These are phyloP conservation scores for Pachycephus smyrnensis DNA, from an alignment of 2,888 invertebrate genomes.

Conservation along the genomic window DNA sequence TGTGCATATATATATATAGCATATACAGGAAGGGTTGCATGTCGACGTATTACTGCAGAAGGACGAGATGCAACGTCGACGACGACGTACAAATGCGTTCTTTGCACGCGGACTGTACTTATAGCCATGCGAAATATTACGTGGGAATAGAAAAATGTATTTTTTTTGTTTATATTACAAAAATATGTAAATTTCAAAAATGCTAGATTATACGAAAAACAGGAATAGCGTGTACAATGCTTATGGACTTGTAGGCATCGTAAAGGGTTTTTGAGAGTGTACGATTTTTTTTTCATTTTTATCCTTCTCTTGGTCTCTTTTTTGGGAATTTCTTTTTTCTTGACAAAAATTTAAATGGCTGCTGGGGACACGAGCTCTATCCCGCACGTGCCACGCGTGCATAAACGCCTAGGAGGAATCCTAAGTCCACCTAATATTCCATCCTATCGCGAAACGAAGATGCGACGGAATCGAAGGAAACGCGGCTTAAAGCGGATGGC, in stretches of 20 bases:
- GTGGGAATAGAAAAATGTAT: background rate
- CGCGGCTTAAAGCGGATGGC: slow-evolving; percentile 5
- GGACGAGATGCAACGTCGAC: background rate
- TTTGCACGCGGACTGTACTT: background rate
- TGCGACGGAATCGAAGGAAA: slow-evolving; percentile 1
- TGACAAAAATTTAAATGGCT: background rate
- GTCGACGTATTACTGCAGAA: background rate
- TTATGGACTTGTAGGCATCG: background rate
- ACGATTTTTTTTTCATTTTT: background rate
- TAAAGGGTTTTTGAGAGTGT: background rate
- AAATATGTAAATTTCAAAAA: background rate
- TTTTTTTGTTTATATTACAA: background rate
- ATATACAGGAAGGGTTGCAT: background rate
- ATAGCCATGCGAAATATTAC: background rate
- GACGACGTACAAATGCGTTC: background rate
- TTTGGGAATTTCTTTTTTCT: background rate
- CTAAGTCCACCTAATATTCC: background rate
- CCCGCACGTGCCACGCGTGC: background rate
- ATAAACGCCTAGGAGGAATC: background rate
- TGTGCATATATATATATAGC: background rate
- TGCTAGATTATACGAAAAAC: background rate
- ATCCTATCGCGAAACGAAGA: background rate
- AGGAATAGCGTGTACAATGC: background rate
- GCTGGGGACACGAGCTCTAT: background rate
- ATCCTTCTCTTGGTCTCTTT: background rate